Base-by-base conservation (phyloP, 2,113 vertebrate species). In the Meles meles region DNA sequence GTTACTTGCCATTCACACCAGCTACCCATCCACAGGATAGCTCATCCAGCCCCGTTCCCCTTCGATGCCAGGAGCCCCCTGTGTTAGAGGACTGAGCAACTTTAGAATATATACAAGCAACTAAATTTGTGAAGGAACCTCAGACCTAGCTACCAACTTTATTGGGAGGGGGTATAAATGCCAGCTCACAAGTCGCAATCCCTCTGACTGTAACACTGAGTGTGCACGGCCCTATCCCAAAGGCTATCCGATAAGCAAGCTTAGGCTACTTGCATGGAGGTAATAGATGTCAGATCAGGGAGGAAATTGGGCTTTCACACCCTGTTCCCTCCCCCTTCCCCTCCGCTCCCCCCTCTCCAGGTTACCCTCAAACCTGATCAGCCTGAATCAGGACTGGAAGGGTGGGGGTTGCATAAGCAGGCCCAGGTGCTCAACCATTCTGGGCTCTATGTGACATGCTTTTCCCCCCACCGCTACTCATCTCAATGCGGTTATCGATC, bases 251-350 rank as follows among this genome's bases (percentile, higher is more conserved):
- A 77, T 44, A 34, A 44, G 42, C 49, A 69, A 74, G 57, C 23
- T 71, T n/a, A 9, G 5, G 65, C 31, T 86, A 2, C 63, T 23
- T 31, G 11, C 55, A 6, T 8, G 21, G 29, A 49, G 42, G 57
- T 12, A 17, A 55, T 13, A 34, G 34, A 27, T n/a, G 55, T n/a
- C 23, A 55, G 55, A 21, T 49, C 55, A 49, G n/a, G 34, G 44
- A 88, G 39, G 37, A 93, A 39, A 71, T 4, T 7, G 6, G 39
- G 37, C 34, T 15, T 80, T 63, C 29, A 6, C 6, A 0, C 44
- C 27, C 42, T 2, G 2, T 3, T 15, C 63, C 63, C 31, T 59
- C 21, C 57, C 7, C 29, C 2, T 1, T 14, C 6, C 29, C 0
- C 31, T 44, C 39, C 23, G 0, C 23, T 10, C 9, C 11, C 27